phyloP scores from a whole-genome alignment of 2,888 invertebrate genomes.

The Amphiduros pacificus region DNA sequence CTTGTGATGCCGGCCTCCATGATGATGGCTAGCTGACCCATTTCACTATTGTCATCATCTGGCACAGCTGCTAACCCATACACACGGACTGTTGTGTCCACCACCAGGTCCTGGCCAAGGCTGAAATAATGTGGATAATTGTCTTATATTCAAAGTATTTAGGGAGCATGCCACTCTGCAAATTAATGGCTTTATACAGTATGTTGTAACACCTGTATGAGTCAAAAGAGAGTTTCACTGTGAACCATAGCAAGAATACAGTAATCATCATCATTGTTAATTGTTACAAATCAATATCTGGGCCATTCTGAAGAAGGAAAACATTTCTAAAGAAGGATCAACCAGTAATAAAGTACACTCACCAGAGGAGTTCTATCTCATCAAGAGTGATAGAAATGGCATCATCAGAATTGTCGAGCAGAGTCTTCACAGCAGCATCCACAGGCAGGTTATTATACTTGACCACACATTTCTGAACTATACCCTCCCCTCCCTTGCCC shows the following conservation, averaged over 20 bases:
- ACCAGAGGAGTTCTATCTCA: slow-evolving; percentile 34
- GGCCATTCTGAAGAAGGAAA: no score
- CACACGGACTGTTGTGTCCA: slow-evolving; percentile 29
- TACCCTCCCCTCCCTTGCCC: slow-evolving; percentile 31
- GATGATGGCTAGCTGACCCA: slow-evolving; percentile 33
- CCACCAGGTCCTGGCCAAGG: slow-evolving; percentile 29
- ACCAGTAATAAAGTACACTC: no score
- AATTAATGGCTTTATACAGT: background rate
- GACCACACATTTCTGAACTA: slow-evolving; percentile 30
- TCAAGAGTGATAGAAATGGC: slow-evolving; percentile 31
- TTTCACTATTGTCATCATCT: slow-evolving; percentile 18
- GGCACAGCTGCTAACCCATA: slow-evolving; percentile 34
- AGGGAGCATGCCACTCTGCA: no score
- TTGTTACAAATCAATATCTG: no score
- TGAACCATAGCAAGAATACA: no score
- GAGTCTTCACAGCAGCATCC: slow-evolving; percentile 32
- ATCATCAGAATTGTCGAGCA: slow-evolving; percentile 30
- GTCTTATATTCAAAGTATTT: background rate
- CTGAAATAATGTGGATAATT: slow-evolving; percentile 13
- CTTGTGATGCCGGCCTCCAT: slow-evolving; percentile 34
- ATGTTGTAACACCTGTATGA: background rate
- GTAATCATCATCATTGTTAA: no score
- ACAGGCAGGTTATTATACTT: slow-evolving; percentile 28
- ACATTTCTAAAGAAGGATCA: no score
- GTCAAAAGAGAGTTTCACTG: no score